phyloP scores from a whole-genome alignment of 2,113 vertebrate genomes.

The Paratilapia polleni region DNA sequence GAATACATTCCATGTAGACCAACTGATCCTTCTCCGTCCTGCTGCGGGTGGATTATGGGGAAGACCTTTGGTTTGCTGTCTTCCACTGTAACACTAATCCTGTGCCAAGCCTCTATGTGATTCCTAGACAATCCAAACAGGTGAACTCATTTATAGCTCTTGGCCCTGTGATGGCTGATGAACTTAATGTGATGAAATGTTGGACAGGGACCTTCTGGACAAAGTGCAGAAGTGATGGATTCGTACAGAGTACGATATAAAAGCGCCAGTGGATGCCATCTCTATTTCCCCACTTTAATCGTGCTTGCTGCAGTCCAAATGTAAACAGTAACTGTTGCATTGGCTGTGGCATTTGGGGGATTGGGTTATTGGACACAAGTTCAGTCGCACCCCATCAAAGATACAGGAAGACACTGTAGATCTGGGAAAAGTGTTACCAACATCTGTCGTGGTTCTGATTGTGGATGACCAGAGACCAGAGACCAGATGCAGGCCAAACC shows the following conservation, averaged over 20 bases:
- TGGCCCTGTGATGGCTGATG: neutral
- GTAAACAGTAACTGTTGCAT: constrained; percentile 70
- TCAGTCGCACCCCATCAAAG: constrained; percentile 31
- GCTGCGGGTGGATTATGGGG: neutral
- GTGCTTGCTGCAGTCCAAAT: constrained; percentile 55
- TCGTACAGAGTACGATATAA: neutral
- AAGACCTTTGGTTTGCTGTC: no score
- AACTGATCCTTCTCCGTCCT: constrained; percentile 12
- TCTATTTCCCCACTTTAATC: constrained; percentile 34
- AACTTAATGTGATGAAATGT: neutral
- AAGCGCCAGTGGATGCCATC: constrained; percentile 1
- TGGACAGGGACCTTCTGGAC: neutral
- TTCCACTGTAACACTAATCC: no score
- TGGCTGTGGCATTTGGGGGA: constrained; percentile 38
- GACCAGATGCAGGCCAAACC: neutral
- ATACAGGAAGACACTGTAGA: constrained; percentile 11
- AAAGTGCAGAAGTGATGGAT: neutral
- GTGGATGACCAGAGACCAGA: neutral
- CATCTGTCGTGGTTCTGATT: neutral
- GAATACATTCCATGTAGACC: constrained; percentile 68
- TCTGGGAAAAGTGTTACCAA: neutral
- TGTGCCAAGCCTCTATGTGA: no score
- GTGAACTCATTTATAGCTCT: neutral
- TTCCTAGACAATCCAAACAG: no score
- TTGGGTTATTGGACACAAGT: constrained; percentile 34